Base-by-base conservation (phyloP, 2,797 vertebrate genomes). In the Ceyx erithaca region DNA sequence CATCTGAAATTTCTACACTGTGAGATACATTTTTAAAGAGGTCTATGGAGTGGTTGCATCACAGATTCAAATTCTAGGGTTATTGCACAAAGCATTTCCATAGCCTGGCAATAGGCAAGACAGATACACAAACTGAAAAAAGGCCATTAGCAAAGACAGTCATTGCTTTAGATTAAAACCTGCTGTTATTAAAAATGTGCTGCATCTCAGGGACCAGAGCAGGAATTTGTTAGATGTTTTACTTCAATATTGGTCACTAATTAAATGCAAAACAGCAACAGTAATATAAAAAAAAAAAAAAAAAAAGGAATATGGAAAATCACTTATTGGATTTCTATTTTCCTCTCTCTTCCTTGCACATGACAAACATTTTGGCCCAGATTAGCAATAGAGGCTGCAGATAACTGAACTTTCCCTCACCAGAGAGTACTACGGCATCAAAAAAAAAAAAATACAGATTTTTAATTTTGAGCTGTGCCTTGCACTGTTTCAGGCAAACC, bases 251-350 rank as follows among this genome's bases (percentile, higher is more conserved):
- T 52, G 62, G 54, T 69, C 61, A 55, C 76, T 95, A 95, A 95
- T 91, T 91, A 95, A 88, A 87, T 81, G 57, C 58, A 89, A 97
- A 96, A 66, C 1, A 33, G 30, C 30, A 91, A 41, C 15, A 40
- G 15, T 89, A 73, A 89, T 78, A 75, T 40, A 14, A 28, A 5
- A 20, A 61, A 28, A 25, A 46, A 20, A 45, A 45, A 49, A 73
- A 91, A 61, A n/a, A 70, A n/a, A 26, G 21, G 2, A 5, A 67
- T 16, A 43, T 16, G n/a, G 37, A 30, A 90, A 87, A 87, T 66
- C 69, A 31, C 31, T 54, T 59, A 13, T 6, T 59, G 61, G 43
- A 48, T 45, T 90, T 87, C 22, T 52, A 30, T 81, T 54, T 63
- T 63, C 19, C 17, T 5, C 5, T 61, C 66, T 59, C 35, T 35